Evolutionary conservation across 2,888 invertebrate genomes (phyloP).

Genomic region (Cerastoderma edule): DNA sequence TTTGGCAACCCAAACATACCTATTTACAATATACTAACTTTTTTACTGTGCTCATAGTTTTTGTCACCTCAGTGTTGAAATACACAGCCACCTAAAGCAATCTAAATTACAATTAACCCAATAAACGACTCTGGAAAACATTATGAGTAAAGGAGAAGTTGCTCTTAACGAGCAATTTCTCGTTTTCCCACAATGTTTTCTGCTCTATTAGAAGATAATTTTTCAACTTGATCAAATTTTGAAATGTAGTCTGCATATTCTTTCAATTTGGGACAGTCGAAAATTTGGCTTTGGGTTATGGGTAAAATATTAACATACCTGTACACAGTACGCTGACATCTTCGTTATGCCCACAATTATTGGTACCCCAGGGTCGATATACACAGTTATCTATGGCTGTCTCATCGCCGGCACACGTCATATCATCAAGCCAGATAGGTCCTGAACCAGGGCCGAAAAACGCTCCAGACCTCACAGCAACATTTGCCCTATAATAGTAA

Average conservation of each 20-base stretch:
- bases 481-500: conserved; percentile 35
- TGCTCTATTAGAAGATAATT: too few species aligned
- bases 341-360: conserved; percentile 62
- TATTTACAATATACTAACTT: too few species aligned
- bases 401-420: conserved; percentile 65
- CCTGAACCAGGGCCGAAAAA: conserved; percentile 65
- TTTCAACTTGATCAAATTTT: too few species aligned
- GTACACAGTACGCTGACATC: conserved; percentile 79
- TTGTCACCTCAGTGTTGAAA: neutral
- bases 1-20: too few species aligned
- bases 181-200: too few species aligned
- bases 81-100: too few species aligned
- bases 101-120: too few species aligned
- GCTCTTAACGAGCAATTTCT: too few species aligned
- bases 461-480: conserved; percentile 43
- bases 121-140: too few species aligned
- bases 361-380: conserved; percentile 46
- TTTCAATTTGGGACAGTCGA: too few species aligned
- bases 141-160: too few species aligned
- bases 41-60: neutral
- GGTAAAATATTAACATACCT: conserved; percentile 49
- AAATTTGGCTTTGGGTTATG: conserved; percentile 49
- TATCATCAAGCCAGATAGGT: conserved; percentile 67
- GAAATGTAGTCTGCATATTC: too few species aligned
- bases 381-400: conserved; percentile 43